Evolutionary conservation across 2,888 invertebrate species (phyloP), one percentile per base, ranked within the genome.

Genomic region (Tigriopus californicus): DNA sequence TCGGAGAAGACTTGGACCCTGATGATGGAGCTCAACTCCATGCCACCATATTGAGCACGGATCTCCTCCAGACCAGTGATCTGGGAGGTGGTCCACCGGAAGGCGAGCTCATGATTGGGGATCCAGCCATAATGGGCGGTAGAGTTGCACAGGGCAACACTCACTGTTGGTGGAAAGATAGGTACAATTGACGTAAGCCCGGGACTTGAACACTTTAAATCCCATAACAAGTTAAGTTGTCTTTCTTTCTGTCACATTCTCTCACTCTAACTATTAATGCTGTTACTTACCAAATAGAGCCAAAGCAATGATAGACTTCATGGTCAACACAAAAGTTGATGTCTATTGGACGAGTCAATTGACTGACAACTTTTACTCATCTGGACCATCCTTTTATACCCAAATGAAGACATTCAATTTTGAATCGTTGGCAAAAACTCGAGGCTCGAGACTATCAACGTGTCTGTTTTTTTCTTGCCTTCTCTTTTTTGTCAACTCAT

Each of bases 1-100:
- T 48, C 44, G 3, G 13, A 25, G 40, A 15, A 51, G 41, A 52
- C 41, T 22, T 46, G 58, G 25, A 48, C 51, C 15, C 46, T 25
- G 22, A 59, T 42, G n/a, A 52, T n/a, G 41, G 59, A 20, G 44
- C 18, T 52, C 20, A 59, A 25, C 15, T 41, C 41, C 20, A 59
- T 13, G 20, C 59, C 61, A 18, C 59, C 51, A 8, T 54, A 55
- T 13, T 61, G 61, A 22, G 33, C 22, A 12, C 44, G 10, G 10
- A 61, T 15, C 54, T 48, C 61, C 20, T 52, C 52, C 33, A 61
- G 51, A 22, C 61, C 55, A 25, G 46, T 55, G 22, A 42, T 44
- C 33, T 54, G 44, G 44, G 59, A 42, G 41, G 61, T 41, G 6
- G 47, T 49, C 40, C 47, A 61, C 12, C 41, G 2, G 41, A 53